Conservation (phyloP, 30 jellyfish, hydroid and myxozoan genomes). For the Turritopsis rubra region DNA sequence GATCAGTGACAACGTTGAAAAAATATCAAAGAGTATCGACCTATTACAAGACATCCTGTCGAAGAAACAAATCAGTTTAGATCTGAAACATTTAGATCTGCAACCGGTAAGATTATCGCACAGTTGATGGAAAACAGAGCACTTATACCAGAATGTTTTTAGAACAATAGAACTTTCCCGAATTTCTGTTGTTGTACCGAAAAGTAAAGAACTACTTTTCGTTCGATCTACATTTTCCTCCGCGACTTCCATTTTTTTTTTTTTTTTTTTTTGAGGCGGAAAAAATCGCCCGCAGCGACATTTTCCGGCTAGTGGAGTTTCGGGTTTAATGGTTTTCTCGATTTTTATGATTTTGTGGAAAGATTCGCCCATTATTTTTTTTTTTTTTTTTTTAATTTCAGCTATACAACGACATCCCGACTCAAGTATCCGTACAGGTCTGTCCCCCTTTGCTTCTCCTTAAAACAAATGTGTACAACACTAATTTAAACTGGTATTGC, state of each 20-base stretch:
- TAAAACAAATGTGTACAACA: background rate
- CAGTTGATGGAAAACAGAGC: background rate
- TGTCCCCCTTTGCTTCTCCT: background rate
- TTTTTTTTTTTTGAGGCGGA: no score
- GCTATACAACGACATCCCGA: background rate
- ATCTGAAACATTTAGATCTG: constrained; percentile 21
- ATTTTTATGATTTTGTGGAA: background rate
- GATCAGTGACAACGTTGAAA: constrained; percentile 57
- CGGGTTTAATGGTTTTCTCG: background rate
- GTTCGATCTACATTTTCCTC: no score
- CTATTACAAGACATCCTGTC: constrained; percentile 50
- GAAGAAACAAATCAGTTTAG: constrained; percentile 50
- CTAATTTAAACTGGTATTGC: no score
- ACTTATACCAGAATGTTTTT: background rate
- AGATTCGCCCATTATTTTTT: background rate
- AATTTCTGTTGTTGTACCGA: background rate
- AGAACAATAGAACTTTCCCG: background rate
- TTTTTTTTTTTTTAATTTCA: background rate
- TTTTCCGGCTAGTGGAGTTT: no score
- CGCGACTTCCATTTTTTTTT: no score
- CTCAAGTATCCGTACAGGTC: background rate
- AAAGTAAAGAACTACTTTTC: no score
- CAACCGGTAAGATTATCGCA: constrained; percentile 19
- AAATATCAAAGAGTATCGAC: constrained; percentile 49
- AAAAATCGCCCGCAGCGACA: no score